Conservation (phyloP, 2,113 vertebrate genomes). For the Neogale vison region DNA sequence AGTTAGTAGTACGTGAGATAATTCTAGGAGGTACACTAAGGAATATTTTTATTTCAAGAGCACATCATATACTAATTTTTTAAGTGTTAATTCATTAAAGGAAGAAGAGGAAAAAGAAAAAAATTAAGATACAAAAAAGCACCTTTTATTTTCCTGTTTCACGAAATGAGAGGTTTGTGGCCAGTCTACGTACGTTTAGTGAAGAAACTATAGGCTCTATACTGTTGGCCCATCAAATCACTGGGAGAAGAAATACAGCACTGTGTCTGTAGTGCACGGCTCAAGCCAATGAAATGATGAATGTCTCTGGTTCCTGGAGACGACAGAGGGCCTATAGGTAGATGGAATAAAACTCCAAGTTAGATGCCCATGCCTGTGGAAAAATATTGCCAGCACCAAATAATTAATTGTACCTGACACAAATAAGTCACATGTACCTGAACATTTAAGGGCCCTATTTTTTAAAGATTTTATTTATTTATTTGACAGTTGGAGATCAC, state of each 20-base stretch:
- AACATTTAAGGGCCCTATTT: not conserved
- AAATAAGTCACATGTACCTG: not conserved
- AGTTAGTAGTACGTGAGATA: not conserved
- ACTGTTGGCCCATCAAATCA: not conserved
- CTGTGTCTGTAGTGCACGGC: not conserved
- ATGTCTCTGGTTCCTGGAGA: not conserved
- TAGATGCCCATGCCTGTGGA: not conserved
- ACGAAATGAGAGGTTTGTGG: not conserved
- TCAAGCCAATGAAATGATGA: not conserved
- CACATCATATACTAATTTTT: not conserved
- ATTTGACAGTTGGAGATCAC: too few relatives aligned
- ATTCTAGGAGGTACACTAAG: not conserved
- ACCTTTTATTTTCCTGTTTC: not conserved
- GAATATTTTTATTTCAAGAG: not conserved
- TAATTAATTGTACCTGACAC: not conserved
- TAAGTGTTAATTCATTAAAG: not conserved
- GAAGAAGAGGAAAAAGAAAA: not conserved
- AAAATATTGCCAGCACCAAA: not conserved
- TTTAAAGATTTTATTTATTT: too few relatives aligned
- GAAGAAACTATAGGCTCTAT: slow-evolving; percentile 76
- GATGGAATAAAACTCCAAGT: not conserved
- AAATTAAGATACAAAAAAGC: not conserved
- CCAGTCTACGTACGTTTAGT: slow-evolving; percentile 66
- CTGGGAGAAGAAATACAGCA: slow-evolving; percentile 37
- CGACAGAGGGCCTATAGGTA: slow-evolving; percentile 25